These are phyloP conservation scores for Rhopalosiphum maidis DNA, from an alignment of 1,140 invertebrate species.

Conservation along the genomic window DNA sequence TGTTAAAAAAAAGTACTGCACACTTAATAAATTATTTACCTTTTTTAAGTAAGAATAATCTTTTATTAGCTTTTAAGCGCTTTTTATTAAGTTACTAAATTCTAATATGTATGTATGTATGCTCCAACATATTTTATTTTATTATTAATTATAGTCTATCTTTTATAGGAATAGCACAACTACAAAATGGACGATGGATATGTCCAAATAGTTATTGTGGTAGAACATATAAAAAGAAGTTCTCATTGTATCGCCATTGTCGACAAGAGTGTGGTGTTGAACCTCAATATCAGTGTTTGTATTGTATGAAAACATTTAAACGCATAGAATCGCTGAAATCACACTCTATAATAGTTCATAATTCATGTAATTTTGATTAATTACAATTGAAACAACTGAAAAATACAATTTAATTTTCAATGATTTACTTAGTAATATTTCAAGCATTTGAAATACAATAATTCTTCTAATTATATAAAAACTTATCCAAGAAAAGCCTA, in stretches of 20 bases:
- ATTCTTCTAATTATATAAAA: neutral
- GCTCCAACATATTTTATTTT: neutral
- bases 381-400: neutral
- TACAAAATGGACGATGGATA: conserved; percentile 60
- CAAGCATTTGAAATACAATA: neutral
- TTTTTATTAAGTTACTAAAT: neutral
- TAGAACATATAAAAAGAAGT: conserved; percentile 64
- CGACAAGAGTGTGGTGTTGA: conserved; percentile 62
- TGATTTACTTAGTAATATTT: neutral
- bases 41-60: no score
- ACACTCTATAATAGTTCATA: conserved; percentile 50
- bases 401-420: neutral
- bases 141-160: conserved; percentile 4
- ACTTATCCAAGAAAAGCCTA: neutral
- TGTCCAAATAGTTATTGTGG: conserved; percentile 63
- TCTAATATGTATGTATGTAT: neutral
- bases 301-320: conserved; percentile 60
- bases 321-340: conserved; percentile 35
- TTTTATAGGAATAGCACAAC: neutral
- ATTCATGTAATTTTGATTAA: neutral
- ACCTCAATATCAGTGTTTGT: conserved; percentile 63
- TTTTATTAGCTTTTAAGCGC: neutral
- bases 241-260: conserved; percentile 61
- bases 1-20: neutral
- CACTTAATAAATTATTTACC: neutral